A percentile compares a stretch with the other conserved stretches of the same genome.
phyloP scores from a whole-genome alignment of 64 coral and sea anemone genomes.

The Astreopora myriophthalma region DNA sequence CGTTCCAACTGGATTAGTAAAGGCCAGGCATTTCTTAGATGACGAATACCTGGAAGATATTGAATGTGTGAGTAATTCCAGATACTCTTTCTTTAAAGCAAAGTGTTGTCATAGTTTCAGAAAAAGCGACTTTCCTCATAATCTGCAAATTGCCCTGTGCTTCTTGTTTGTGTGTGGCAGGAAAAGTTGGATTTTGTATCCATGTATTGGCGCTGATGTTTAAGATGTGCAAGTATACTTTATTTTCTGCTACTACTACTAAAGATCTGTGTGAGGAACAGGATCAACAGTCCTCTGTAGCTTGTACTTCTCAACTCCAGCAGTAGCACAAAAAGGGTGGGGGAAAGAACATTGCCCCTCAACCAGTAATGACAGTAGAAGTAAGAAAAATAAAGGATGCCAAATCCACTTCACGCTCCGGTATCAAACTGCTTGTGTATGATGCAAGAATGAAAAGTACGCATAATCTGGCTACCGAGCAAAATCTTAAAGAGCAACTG shows the following conservation, averaged over 20 bases:
- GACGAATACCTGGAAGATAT: slow-evolving; percentile 62
- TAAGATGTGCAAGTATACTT: slow-evolving; percentile 58
- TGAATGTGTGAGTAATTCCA: slow-evolving; percentile 18
- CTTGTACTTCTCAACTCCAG: slow-evolving; percentile 66
- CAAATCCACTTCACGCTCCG: neutral
- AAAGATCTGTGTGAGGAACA: slow-evolving; percentile 53
- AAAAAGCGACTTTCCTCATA: slow-evolving; percentile 49
- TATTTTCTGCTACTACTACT: slow-evolving; percentile 3
- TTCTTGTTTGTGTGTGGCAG: slow-evolving; percentile 38
- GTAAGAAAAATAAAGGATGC: slow-evolving; percentile 19
- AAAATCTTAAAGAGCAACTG: neutral
- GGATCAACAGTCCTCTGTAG: slow-evolving; percentile 36
- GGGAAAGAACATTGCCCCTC: slow-evolving; percentile 58
- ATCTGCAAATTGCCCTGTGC: slow-evolving; percentile 20
- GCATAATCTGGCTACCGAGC: neutral
- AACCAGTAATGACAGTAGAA: slow-evolving; percentile 42
- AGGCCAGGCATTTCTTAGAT: slow-evolving; percentile 47
- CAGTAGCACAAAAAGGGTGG: slow-evolving; percentile 68
- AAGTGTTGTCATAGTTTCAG: slow-evolving; percentile 53
- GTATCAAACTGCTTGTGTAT: slow-evolving; percentile 43
- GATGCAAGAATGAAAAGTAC: slow-evolving; percentile 49
- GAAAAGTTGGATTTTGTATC: slow-evolving; percentile 58
- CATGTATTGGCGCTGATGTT: slow-evolving; percentile 54
- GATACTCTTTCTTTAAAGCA: slow-evolving; percentile 46
- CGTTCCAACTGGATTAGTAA: slow-evolving; percentile 48